Conservation (phyloP, 2,113 vertebrate genomes). For the Barnardius zonarius region DNA sequence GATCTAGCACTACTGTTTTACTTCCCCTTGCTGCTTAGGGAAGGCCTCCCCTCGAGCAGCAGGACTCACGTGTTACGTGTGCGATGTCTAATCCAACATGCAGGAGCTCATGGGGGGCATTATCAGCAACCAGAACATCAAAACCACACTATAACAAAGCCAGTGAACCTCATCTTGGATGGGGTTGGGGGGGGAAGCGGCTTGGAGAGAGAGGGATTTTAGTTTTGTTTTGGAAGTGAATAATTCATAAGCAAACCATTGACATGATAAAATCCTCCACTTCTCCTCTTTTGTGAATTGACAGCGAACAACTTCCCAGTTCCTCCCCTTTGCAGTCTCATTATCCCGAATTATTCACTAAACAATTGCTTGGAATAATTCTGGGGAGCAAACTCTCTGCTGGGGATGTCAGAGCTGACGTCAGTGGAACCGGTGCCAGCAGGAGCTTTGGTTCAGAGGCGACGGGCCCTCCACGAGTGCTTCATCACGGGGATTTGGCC, state of each 20-base stretch:
- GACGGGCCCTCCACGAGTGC: background rate
- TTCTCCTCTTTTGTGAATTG: slow-evolving; percentile 34
- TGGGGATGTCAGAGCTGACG: background rate
- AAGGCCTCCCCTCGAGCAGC: background rate
- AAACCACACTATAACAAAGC: background rate
- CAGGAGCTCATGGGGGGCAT: background rate
- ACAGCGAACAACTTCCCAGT: slow-evolving; percentile 33
- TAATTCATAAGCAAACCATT: slow-evolving; percentile 47
- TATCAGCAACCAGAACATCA: background rate
- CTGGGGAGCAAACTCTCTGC: background rate
- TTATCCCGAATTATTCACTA: slow-evolving; percentile 47
- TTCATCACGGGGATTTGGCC: background rate
- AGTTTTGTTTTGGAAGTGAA: background rate
- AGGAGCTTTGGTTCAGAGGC: background rate
- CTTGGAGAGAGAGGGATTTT: background rate
- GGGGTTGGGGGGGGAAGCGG: background rate
- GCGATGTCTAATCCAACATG: background rate
- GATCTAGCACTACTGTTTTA: background rate
- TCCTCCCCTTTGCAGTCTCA: slow-evolving; percentile 43
- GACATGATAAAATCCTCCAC: slow-evolving; percentile 52
- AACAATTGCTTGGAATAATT: slow-evolving; percentile 49
- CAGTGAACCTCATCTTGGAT: background rate
- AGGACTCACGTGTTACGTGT: background rate
- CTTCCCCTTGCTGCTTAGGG: background rate
- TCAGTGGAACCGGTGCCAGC: background rate